Conservation (phyloP, 2,113 vertebrate genomes). For the Anarhynchus alexandrinus region DNA sequence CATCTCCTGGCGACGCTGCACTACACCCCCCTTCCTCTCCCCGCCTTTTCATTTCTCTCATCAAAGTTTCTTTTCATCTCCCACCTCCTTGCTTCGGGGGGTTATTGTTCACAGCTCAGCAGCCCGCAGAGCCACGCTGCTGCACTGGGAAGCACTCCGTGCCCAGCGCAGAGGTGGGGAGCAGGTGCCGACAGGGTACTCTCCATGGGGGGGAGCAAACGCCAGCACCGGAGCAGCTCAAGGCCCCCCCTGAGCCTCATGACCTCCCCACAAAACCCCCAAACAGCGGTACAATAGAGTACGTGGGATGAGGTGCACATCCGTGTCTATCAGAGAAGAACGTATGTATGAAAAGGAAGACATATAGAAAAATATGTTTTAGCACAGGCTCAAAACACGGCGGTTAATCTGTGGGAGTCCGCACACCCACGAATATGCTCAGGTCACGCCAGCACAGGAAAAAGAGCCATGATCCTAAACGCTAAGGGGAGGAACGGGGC, state of each 20-base stretch:
- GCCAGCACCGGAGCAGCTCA: fast-evolving
- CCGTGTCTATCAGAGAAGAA: background rate
- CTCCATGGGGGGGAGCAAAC: background rate
- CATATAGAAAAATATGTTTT: background rate
- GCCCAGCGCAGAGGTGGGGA: background rate
- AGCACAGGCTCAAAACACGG: background rate
- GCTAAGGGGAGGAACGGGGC: background rate
- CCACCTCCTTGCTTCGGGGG: background rate
- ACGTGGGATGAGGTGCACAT: fast-evolving
- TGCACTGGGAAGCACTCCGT: background rate
- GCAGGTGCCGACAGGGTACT: fast-evolving
- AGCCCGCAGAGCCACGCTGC: fast-evolving
- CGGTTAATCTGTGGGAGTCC: background rate
- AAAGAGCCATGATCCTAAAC: background rate
- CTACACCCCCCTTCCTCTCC: background rate
- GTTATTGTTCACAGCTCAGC: background rate
- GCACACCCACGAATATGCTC: fast-evolving
- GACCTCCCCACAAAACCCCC: background rate
- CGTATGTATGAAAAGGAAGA: background rate
- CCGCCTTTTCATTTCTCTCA: background rate
- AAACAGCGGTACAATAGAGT: background rate
- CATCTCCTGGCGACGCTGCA: background rate
- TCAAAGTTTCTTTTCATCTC: constrained; percentile 12
- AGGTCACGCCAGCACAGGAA: background rate
- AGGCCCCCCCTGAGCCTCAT: background rate